Evolutionary conservation across 1,140 invertebrate species (phyloP), one percentile per base, ranked within the genome.

Genomic region (Drosophila rufa): DNA sequence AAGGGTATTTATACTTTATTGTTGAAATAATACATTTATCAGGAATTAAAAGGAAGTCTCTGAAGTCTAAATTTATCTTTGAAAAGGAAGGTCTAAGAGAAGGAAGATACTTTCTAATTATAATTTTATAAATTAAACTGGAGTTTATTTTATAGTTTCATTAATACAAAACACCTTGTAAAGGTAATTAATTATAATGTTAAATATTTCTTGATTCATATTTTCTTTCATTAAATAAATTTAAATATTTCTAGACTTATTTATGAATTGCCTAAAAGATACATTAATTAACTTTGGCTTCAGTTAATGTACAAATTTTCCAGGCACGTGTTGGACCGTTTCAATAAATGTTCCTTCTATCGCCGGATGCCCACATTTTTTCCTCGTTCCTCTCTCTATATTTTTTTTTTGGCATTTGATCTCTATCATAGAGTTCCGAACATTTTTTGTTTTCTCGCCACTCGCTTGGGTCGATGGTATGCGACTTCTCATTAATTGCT

Each of bases 401-500:
- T 45, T 43, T 62, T 45, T n/a, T 76, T 86, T 82, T 89, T 73
- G 67, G 64, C 45, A 74, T 89, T 66, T 89, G 83, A 87, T 86
- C 76, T 89, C 77, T 66, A 80, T 86, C 84, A 69, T 78, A 43
- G 42, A 73, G 78, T 82, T 62, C 50, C 38, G 33, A 75, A 75
- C 78, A 82, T 86, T 70, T 85, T 75, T 78, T 43, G 79, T 77
- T 84, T 64, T 45, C 48, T 65, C 67, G 36, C 40, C 58, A 30
- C 59, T 66, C 38, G 48, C 36, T 36, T 62, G 42, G 30, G 47
- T 79, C 14, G 46, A 46, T 76, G 83, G 83, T 79, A 86, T 89
- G 83, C 67, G 84, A 87, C 80, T 87, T 77, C 76, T 84, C 80
- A 89, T 89, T 89, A 83, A 89, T 87, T 80, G 85, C 75, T 90